A percentile compares a stretch with the other conserved stretches of the same genome.
These are phyloP conservation scores for Oryctes rhinoceros DNA, from an alignment of 1,140 invertebrate genomes.

Conservation along the genomic window DNA sequence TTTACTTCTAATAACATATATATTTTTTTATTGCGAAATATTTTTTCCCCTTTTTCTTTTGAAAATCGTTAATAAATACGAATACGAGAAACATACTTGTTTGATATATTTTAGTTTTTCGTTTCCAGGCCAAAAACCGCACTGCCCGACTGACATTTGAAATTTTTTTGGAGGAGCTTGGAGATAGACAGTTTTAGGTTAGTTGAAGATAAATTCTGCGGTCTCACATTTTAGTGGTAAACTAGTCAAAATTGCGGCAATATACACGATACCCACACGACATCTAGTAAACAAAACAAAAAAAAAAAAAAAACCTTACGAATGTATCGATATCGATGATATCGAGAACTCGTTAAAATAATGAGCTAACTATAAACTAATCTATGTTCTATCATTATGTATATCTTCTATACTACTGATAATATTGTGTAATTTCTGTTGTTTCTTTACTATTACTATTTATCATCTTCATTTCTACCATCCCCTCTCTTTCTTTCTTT, in stretches of 20 bases:
- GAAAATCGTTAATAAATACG: slow-evolving; percentile 44
- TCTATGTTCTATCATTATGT: background rate
- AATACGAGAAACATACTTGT: slow-evolving; percentile 43
- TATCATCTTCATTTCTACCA: background rate
- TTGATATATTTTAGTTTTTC: slow-evolving; percentile 57
- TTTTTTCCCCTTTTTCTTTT: too few species aligned
- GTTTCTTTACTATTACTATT: slow-evolving; percentile 10
- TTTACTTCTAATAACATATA: too few species aligned
- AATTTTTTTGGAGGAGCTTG: slow-evolving; percentile 61
- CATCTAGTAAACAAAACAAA: background rate
- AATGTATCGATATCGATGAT: background rate
- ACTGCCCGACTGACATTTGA: slow-evolving; percentile 61
- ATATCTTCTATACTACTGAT: slow-evolving; percentile 11
- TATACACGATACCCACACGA: background rate
- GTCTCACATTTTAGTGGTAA: slow-evolving; percentile 57
- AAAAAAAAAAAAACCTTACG: too few species aligned
- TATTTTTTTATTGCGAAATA: too few species aligned
- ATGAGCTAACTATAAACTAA: too few species aligned
- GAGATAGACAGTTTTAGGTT: slow-evolving; percentile 60
- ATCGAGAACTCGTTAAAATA: background rate
- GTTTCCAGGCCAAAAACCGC: slow-evolving; percentile 59
- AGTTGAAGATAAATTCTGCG: slow-evolving; percentile 61
- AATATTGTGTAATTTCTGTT: slow-evolving; percentile 29
- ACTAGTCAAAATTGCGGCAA: slow-evolving; percentile 41
- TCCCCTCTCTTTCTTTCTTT: background rate